Evolutionary conservation across 2,888 invertebrate species (phyloP), one percentile per base, ranked within the genome.

Genomic region (Ommatoiulus sabulosus): DNA sequence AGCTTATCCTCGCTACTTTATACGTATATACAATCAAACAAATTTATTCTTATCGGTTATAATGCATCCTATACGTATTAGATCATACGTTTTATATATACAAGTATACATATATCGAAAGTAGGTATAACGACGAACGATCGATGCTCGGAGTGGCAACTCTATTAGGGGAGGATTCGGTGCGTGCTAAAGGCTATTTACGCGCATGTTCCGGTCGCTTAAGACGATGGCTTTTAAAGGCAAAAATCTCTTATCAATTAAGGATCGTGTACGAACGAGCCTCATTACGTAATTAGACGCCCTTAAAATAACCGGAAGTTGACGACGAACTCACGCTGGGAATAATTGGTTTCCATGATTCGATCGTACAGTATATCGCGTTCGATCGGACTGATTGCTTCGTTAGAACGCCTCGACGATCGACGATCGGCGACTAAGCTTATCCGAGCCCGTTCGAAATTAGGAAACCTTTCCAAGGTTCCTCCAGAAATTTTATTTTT

Each of bases 261-360:
- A 72, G 72, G 24, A 3, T 0, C 24, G 72, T 72, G 72, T 72
- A 35, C 24, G 72, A 72, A 72, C 72, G 7, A 72, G 24, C 20
- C 72, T 72, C 72, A 72, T 72, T 72, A 72, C 72, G 24, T 72
- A 72, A 72, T 72, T 72, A 72, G 72, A 1, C n/a, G 17, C 63
- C 17, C n/a, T n/a, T 17, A n/a, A 63, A 63, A 63, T 6, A 48
- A 48, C 7, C 7, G 12, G 12, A 48, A 48, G 12, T 10, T 12
- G 12, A 48, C 8, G 48, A 48, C 12, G 48, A 48, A 7, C 35
- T 35, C 35, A 35, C 35, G 35, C 35, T 35, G 35, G 35, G 35
- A 48, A 48, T 48, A 12, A 12, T 12, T 48, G 48, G 7, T 3
- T 48, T 48, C 12, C 0, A 48, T 48, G 7, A 48, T 48, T 48